Percentiles rank a stretch among this genome's conserved stretches.
Evolutionary conservation across 2,888 invertebrate genomes (phyloP).

Genomic region (Harpalus rubripes): DNA sequence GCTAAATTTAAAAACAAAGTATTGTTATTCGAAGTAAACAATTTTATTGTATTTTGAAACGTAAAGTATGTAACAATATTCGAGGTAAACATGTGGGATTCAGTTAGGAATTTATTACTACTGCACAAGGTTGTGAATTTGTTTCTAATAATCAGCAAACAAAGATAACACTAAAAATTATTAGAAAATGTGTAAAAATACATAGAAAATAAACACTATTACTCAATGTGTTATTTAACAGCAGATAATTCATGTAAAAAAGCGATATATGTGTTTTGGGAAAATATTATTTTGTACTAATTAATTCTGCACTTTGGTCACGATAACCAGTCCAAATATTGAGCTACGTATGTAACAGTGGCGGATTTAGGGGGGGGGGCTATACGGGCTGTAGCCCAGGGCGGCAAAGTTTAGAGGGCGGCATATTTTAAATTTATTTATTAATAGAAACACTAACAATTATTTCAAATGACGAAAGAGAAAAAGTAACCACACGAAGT

Average conservation of each 20-base stretch:
- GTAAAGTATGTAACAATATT: not conserved
- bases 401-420: too few species aligned
- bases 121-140: conserved; percentile 16
- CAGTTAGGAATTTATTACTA: conserved; percentile 18
- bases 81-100: conserved; percentile 25
- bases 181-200: not conserved
- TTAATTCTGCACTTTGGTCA: too few species aligned
- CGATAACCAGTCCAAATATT: too few species aligned
- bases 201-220: not conserved
- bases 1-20: not conserved
- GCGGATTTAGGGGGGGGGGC: too few species aligned
- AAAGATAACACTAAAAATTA: conserved; percentile 2
- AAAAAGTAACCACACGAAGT: too few species aligned
- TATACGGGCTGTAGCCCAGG: too few species aligned
- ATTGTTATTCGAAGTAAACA: conserved; percentile 9
- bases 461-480: too few species aligned
- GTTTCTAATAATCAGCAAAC: conserved; percentile 7
- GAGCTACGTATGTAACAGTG: too few species aligned
- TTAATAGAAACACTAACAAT: too few species aligned
- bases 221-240: not conserved
- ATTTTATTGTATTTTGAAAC: not conserved
- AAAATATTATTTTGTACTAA: too few species aligned
- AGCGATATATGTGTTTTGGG: not conserved
- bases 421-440: too few species aligned
- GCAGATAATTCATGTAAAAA: not conserved